These are phyloP conservation scores for Slavum lentiscoides DNA, from an alignment of 2,888 invertebrate species.

Conservation along the genomic window DNA sequence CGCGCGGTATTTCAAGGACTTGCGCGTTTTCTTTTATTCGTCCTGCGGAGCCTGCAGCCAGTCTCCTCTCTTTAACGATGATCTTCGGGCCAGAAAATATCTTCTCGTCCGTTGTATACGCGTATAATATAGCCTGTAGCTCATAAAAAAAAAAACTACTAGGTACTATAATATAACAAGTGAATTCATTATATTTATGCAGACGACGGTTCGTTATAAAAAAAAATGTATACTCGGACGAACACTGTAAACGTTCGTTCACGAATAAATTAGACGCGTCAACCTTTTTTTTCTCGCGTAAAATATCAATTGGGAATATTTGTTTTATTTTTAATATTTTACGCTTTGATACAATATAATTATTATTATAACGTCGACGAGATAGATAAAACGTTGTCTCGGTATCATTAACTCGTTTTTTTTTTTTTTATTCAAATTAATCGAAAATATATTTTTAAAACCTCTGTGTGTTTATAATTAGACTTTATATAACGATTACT, in stretches of 20 bases:
- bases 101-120: not conserved
- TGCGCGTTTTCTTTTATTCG: conserved; percentile 21
- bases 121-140: not conserved
- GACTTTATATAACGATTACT: not conserved
- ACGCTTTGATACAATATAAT: no score
- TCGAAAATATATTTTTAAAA: not conserved
- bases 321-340: not conserved
- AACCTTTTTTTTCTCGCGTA: not conserved
- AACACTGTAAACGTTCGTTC: not conserved
- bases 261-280: conserved; percentile 6
- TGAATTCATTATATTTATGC: conserved; percentile 23
- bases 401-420: not conserved
- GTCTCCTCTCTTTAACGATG: conserved; percentile 15
- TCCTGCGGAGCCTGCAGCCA: not conserved
- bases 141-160: not conserved
- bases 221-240: not conserved
- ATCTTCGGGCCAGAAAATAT: not conserved
- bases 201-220: not conserved
- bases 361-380: not conserved
- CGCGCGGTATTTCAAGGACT: conserved; percentile 33
- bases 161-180: conserved; percentile 26
- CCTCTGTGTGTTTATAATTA: no score
- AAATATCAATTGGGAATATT: not conserved
- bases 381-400: no score
- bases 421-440: not conserved